Conservation (phyloP, 2,113 vertebrate species). For the Pionites leucogaster region DNA sequence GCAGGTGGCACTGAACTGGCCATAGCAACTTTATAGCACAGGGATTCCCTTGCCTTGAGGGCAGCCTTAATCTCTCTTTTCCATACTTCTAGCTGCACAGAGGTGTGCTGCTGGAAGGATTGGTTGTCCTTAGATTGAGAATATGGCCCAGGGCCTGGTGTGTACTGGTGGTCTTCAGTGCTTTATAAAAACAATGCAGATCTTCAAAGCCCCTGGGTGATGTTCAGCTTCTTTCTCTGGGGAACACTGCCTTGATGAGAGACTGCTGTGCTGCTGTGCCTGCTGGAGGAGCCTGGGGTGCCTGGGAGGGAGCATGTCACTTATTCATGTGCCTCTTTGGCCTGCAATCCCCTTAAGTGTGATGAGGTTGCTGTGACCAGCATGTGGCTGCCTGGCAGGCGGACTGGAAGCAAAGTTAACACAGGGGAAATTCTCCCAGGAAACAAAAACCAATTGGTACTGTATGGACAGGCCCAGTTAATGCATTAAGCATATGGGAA, state of each 20-base stretch:
- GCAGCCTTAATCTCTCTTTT: not conserved
- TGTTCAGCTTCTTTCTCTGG: not conserved
- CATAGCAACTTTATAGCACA: not conserved
- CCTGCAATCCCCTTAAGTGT: conserved; percentile 26
- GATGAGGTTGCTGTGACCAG: not conserved
- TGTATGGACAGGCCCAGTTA: not conserved
- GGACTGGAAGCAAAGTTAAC: not conserved
- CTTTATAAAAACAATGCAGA: not conserved
- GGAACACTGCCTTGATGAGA: not conserved
- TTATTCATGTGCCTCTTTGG: conserved; percentile 1
- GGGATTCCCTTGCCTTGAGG: not conserved
- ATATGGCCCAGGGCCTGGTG: not conserved
- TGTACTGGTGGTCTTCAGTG: not conserved
- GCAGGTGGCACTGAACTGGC: not conserved
- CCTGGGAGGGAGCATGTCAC: not conserved
- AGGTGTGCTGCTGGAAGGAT: not conserved
- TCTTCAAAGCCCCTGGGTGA: not conserved
- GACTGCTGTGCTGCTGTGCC: not conserved
- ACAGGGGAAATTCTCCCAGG: not conserved
- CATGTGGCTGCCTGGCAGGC: conserved; percentile 15
- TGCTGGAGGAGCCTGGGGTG: not conserved
- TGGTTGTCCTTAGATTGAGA: not conserved
- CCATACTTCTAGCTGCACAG: not conserved
- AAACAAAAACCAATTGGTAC: not conserved
- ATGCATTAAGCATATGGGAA: not conserved